Evolutionary conservation across 2,113 vertebrate genomes (phyloP).

Genomic region (Psilopsiagon aurifrons): DNA sequence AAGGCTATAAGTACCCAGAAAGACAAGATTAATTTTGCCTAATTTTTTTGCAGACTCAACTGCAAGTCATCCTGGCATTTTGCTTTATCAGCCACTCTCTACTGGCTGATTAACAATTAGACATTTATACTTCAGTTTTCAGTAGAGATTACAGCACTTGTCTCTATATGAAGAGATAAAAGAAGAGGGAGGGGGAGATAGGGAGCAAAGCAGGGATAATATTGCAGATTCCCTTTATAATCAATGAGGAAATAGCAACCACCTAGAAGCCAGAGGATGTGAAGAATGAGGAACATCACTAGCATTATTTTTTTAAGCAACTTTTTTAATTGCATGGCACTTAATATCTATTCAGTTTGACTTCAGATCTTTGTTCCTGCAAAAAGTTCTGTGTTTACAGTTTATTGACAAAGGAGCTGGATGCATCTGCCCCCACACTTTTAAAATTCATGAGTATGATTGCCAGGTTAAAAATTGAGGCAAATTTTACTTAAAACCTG

Average conservation of each 20-base stretch:
- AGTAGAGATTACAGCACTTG: not conserved
- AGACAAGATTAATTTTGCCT: not conserved
- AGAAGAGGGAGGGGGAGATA: not conserved
- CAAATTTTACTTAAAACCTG: not conserved
- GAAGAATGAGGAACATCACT: not conserved
- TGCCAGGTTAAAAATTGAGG: not conserved
- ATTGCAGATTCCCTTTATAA: constrained; percentile 14
- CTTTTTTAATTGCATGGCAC: not conserved
- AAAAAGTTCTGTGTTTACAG: not conserved
- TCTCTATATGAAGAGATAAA: not conserved
- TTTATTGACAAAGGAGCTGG: not conserved
- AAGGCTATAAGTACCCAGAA: not conserved
- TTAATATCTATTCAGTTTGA: not conserved
- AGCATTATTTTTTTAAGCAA: not conserved
- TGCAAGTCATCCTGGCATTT: not conserved
- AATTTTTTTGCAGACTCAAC: not conserved
- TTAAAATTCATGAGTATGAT: not conserved
- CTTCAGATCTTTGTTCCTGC: not conserved
- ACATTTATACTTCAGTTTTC: not conserved
- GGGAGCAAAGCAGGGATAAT: not conserved
- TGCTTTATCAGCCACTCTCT: not conserved
- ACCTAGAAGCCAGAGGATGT: not conserved
- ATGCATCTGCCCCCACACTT: rapidly evolving
- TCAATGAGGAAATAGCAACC: not conserved
- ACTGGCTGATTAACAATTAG: not conserved